Conservation (phyloP, 2,797 vertebrate species). For the Sciurus carolinensis region DNA sequence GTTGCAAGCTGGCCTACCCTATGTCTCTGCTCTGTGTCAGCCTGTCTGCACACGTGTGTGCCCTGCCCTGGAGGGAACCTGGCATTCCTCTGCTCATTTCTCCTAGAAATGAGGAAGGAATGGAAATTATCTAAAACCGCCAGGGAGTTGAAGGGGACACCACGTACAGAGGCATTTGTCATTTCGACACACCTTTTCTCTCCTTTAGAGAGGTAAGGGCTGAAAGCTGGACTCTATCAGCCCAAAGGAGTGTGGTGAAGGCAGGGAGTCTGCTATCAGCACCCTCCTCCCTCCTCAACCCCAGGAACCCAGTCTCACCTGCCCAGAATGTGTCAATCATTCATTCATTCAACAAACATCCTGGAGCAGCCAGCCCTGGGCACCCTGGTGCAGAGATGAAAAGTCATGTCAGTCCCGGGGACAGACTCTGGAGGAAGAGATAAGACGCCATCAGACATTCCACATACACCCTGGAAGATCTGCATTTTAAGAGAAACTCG, state of each 20-base stretch:
- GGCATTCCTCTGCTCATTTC: not conserved
- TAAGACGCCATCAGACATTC: not conserved
- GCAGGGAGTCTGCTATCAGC: not conserved
- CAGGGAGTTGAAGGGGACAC: not conserved
- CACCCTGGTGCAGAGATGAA: not conserved
- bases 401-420: not conserved
- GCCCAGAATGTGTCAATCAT: slow-evolving; percentile 5
- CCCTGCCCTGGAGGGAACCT: not conserved
- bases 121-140: not conserved
- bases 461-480: not conserved
- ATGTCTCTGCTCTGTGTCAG: fast-evolving
- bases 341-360: slow-evolving; percentile 29
- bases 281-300: not conserved
- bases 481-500: slow-evolving; percentile 9
- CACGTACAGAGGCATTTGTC: not conserved
- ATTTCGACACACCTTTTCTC: not conserved
- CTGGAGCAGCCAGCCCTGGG: not conserved
- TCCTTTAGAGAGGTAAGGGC: not conserved
- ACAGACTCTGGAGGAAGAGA: not conserved
- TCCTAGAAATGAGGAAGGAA: not conserved
- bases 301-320: not conserved
- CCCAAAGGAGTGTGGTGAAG: not conserved
- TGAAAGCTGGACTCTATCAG: not conserved
- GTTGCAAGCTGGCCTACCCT: fast-evolving
- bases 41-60: not conserved